These are phyloP conservation scores for Andricus quercusramuli DNA, from an alignment of 2,888 invertebrate species.

Conservation along the genomic window DNA sequence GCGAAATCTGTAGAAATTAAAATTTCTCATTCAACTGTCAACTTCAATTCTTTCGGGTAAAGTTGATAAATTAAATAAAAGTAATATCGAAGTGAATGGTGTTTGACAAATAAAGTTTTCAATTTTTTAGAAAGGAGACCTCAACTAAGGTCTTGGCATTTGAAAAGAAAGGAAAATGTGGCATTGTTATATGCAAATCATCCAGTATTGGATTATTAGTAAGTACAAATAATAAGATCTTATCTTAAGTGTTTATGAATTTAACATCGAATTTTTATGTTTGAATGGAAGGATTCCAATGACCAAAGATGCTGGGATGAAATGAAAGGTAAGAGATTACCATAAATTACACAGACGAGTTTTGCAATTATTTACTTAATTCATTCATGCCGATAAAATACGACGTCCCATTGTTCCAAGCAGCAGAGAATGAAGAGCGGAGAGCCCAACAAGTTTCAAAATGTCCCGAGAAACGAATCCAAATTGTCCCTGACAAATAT, in stretches of 20 bases:
- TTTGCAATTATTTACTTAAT: constrained; percentile 13
- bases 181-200: background rate
- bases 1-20: background rate
- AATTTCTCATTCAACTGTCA: background rate
- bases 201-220: background rate
- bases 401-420: background rate
- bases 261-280: background rate
- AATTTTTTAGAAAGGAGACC: background rate
- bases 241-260: background rate
- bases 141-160: background rate
- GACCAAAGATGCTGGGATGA: background rate
- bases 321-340: constrained; percentile 28
- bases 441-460: background rate
- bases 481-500: background rate
- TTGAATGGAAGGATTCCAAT: constrained; percentile 4
- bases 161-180: background rate
- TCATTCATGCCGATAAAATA: background rate
- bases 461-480: background rate
- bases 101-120: background rate
- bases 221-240: constrained; percentile 2
- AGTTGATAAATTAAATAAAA: background rate
- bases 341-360: constrained; percentile 7
- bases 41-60: background rate
- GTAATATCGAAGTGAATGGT: background rate
- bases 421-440: background rate